phyloP scores from a whole-genome alignment of 1,140 invertebrate genomes.

The Calliopsis andreniformis region DNA sequence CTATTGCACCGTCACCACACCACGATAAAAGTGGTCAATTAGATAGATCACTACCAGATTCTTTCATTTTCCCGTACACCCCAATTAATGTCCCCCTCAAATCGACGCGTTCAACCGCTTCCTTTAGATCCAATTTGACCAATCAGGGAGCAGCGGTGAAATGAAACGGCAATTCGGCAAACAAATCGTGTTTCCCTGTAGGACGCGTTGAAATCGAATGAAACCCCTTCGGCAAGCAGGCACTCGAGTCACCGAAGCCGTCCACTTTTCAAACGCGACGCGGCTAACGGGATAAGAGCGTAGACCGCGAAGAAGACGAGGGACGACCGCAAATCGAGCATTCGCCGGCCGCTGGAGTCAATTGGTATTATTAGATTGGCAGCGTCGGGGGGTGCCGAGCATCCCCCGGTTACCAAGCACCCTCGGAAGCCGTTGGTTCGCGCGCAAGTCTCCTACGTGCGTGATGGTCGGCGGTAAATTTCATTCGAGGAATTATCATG shows the following conservation, averaged over 20 bases:
- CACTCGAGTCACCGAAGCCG: conserved; percentile 37
- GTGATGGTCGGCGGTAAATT: conserved; percentile 81
- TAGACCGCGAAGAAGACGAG: conserved; percentile 64
- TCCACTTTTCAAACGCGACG: conserved; percentile 51
- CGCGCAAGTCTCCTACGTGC: conserved; percentile 72
- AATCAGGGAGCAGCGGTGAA: background rate
- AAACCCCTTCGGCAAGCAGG: conserved; percentile 34
- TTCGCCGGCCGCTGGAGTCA: conserved; percentile 76
- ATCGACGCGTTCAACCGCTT: no score
- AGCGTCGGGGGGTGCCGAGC: conserved; percentile 56
- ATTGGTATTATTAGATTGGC: conserved; percentile 82
- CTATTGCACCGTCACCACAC: no score
- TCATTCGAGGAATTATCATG: conserved; percentile 82
- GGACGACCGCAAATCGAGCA: conserved; percentile 78
- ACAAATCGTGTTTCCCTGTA: conserved; percentile 37
- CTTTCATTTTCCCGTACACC: no score
- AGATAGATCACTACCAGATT: no score
- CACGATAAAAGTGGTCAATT: no score
- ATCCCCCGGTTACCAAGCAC: conserved; percentile 69
- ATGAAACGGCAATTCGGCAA: background rate
- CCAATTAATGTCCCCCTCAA: no score
- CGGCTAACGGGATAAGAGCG: conserved; percentile 61
- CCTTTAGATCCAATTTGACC: background rate
- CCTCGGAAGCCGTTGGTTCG: conserved; percentile 44
- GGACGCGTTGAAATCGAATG: conserved; percentile 40